phyloP scores from a whole-genome alignment of 92 coral and sea anemone species.

The Porites evermanni region DNA sequence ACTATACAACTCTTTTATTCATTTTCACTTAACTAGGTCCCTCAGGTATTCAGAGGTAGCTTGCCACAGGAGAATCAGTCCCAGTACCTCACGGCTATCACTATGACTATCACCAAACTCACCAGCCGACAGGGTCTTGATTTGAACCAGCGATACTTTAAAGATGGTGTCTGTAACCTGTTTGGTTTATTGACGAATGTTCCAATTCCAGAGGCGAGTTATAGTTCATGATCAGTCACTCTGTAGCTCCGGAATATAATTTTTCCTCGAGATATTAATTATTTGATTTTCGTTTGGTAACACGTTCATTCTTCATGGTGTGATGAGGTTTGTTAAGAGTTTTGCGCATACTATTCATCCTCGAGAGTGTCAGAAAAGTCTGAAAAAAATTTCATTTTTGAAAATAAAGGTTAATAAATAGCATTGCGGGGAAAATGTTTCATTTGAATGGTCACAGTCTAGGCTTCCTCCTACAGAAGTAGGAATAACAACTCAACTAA shows the following conservation, averaged over 20 bases:
- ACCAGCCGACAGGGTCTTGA: conserved; percentile 5
- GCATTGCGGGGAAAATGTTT: too few relatives aligned
- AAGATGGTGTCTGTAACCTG: conserved; percentile 1
- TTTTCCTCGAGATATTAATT: too few relatives aligned
- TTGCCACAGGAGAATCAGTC: conserved; percentile 43
- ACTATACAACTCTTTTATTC: neutral
- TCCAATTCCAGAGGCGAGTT: conserved; percentile 66
- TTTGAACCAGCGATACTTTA: conserved; percentile 31
- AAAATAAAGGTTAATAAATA: too few relatives aligned
- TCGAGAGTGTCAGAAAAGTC: too few relatives aligned
- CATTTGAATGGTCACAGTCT: too few relatives aligned
- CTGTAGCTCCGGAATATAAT: neutral
- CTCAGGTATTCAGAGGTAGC: conserved; percentile 62
- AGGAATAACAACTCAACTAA: too few relatives aligned
- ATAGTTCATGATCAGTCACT: neutral
- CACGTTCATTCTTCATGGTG: too few relatives aligned
- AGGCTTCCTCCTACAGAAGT: too few relatives aligned
- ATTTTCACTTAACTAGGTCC: conserved; percentile 51
- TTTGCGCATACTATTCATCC: too few relatives aligned
- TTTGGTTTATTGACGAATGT: conserved; percentile 73
- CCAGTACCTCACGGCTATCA: conserved; percentile 71
- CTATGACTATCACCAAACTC: conserved; percentile 40
- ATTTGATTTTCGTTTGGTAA: too few relatives aligned
- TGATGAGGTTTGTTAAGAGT: too few relatives aligned
- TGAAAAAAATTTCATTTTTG: too few relatives aligned